Base-by-base conservation (phyloP, 2,113 vertebrate species). In the Galemys pyrenaicus region DNA sequence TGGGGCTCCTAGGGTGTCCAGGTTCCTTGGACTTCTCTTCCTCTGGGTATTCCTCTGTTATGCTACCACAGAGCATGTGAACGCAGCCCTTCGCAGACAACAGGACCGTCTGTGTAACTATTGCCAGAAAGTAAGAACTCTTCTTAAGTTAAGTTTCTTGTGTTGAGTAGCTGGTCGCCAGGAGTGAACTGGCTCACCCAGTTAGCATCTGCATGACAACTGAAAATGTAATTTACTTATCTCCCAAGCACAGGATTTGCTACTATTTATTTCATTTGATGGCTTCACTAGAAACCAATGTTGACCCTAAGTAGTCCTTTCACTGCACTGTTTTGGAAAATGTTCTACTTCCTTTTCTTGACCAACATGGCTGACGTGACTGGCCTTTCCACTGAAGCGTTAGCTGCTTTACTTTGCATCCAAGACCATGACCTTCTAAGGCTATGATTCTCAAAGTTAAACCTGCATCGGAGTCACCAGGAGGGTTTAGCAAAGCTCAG, bases 181-280 rank as follows among this genome's bases (percentile, higher is more conserved):
- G 94, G 30, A 78, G 6, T 46, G 91, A 77, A 89, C 54, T 71
- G 44, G 16, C 71, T 87, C 39, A 92, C 80, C 49, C 51, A 86
- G 20, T 28, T 68, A 37, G 39, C n/a, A 37, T 64, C 91, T 79
- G 49, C 68, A 30, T 78, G 77, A 93, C 73, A 89, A n/a, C 82
- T 56, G 71, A 79, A 96, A 65, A 22, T 44, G 4, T 41, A 82
- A 79, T 89, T 84, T 87, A 91, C 46, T 79, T 83, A 83, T 94
- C 89, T 75, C 41, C 41, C 92, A 91, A 60, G 56, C 46, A 75
- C 5, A 51, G 5, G 62, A 56, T 89, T 82, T 51, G 54, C 39
- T 74, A 70, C 74, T 51, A 60, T 70, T 70, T 35, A 9, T 94
- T 92, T 87, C 56, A 81, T 91, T 60, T 71, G 37, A 80, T 71